These are phyloP conservation scores for Teleiodes luculella DNA, from an alignment of 2,888 invertebrate species.

Conservation along the genomic window DNA sequence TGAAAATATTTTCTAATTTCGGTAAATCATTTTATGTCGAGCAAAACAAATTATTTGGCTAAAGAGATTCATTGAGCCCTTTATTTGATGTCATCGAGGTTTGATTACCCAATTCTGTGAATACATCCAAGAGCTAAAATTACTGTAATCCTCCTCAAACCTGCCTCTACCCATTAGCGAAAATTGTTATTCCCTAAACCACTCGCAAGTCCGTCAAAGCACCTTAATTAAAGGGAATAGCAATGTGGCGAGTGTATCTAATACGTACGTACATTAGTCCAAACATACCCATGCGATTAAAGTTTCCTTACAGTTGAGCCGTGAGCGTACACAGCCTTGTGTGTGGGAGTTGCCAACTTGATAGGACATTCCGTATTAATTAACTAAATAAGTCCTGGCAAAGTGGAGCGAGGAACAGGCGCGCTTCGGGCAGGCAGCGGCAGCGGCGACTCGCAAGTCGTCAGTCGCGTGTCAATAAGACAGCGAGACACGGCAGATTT, in stretches of 20 bases:
- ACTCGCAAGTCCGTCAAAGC: constrained; percentile 40
- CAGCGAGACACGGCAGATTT: constrained; percentile 72
- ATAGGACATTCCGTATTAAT: constrained; percentile 78
- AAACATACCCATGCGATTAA: constrained; percentile 59
- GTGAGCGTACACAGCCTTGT: constrained; percentile 58
- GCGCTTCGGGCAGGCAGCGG: neutral
- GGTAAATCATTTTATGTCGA: neutral
- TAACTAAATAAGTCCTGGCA: constrained; percentile 75
- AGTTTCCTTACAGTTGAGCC: constrained; percentile 60
- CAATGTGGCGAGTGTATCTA: constrained; percentile 35
- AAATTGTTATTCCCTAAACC: constrained; percentile 14
- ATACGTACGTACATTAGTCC: constrained; percentile 36
- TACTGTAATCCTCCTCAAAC: constrained; percentile 7
- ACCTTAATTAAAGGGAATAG: constrained; percentile 59
- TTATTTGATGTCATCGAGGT: neutral
- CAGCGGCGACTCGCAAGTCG: constrained; percentile 64
- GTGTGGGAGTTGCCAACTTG: constrained; percentile 67
- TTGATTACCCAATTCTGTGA: constrained; percentile 4
- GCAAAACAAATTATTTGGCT: neutral
- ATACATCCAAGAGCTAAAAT: neutral
- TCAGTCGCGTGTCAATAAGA: constrained; percentile 78
- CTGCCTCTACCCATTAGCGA: constrained; percentile 7
- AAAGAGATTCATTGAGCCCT: neutral
- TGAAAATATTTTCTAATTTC: too few species aligned
- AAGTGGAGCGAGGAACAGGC: constrained; percentile 43